Percentiles rank a stretch among this genome's conserved stretches.
These are phyloP conservation scores for Heterodera schachtii DNA, from an alignment of 1,140 invertebrate species.

Conservation along the genomic window DNA sequence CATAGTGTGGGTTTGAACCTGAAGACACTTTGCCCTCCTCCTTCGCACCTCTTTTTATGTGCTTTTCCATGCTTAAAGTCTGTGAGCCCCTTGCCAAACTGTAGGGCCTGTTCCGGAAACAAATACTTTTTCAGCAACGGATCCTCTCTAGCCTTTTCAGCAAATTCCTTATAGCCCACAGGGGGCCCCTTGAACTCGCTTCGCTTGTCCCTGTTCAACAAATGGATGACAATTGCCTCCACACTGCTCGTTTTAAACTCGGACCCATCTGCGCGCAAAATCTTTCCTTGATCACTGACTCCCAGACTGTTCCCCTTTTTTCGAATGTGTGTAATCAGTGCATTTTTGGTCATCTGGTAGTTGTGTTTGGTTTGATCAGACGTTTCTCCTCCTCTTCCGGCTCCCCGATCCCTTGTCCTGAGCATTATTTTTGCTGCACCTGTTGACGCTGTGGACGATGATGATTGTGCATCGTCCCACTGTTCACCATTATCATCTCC, in stretches of 20 bases:
- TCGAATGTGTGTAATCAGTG: neutral
- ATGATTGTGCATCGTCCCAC: too few relatives aligned
- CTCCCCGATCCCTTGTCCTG: too few relatives aligned
- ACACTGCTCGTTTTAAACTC: neutral
- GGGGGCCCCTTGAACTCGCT: neutral
- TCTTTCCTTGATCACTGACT: neutral
- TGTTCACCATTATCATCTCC: too few relatives aligned
- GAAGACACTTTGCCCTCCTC: neutral
- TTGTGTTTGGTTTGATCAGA: neutral
- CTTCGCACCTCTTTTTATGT: neutral
- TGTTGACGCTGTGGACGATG: too few relatives aligned
- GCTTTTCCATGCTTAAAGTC: too few relatives aligned
- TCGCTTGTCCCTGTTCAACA: neutral
- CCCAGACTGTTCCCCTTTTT: neutral
- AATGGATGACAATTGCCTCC: neutral
- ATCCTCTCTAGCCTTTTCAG: neutral
- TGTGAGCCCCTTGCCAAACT: neutral
- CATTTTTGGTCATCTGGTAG: neutral
- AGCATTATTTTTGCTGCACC: too few relatives aligned
- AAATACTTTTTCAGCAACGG: neutral
- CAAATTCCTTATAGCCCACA: conserved; percentile 2
- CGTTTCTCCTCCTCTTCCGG: conserved; percentile 18
- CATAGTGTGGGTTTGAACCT: conserved; percentile 20
- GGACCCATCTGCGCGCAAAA: neutral
- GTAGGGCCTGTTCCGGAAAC: neutral